These are phyloP conservation scores for Heliconius congener DNA, from an alignment of 1,140 invertebrate species.

Conservation along the genomic window DNA sequence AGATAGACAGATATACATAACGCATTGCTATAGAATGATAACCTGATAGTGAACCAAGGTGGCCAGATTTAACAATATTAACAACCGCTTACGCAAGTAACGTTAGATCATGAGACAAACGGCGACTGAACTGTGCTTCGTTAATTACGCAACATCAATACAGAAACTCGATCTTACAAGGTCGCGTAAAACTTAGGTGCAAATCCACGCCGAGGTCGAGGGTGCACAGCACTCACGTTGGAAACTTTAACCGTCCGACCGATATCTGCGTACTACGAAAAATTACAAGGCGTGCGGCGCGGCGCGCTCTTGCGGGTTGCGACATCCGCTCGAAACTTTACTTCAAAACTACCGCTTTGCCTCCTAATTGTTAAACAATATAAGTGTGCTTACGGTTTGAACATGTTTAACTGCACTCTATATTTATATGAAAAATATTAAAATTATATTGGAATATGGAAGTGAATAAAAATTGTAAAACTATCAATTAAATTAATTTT, in stretches of 20 bases:
- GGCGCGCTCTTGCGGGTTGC: neutral
- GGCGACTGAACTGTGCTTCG: constrained; percentile 23
- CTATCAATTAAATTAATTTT: no score
- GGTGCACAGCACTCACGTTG: constrained; percentile 27
- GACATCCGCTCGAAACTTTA: neutral
- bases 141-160: constrained; percentile 41
- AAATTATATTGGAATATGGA: no score
- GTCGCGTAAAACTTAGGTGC: constrained; percentile 36
- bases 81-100: constrained; percentile 12
- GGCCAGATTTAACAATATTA: neutral
- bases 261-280: constrained; percentile 12
- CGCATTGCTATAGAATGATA: neutral
- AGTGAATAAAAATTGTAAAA: no score
- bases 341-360: neutral
- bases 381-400: neutral
- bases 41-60: neutral
- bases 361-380: neutral
- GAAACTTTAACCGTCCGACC: constrained; percentile 5
- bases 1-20: no score
- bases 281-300: neutral
- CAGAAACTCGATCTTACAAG: constrained; percentile 44
- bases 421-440: no score
- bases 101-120: constrained; percentile 32
- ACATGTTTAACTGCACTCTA: neutral
- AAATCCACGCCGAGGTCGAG: constrained; percentile 40